Evolutionary conservation across 2,888 invertebrate genomes (phyloP), one percentile per base, ranked within the genome.

Genomic region (Notocelia uddmanniana): DNA sequence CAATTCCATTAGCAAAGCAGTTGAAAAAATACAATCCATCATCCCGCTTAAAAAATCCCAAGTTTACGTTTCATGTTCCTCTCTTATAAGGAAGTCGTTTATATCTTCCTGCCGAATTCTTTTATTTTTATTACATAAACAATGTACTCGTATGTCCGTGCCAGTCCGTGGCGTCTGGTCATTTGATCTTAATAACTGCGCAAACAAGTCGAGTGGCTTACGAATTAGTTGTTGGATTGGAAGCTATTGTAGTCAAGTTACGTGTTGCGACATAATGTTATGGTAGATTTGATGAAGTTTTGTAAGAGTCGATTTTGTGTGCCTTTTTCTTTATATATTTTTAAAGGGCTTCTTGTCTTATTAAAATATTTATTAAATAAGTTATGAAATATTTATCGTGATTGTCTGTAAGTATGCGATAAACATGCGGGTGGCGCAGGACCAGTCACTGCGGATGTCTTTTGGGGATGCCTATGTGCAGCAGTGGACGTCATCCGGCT

Each of bases 81-180:
- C 21, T 55, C 71, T 52, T 68, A 55, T 55, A 72, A 72, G 72
- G 72, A 72, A 72, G 72, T 68, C 62, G 58, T 89, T 89, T 85
- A 89, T 88, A 83, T 85, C 89, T 90, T 90, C 90, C 89, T 87
- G 87, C 77, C 76, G 77, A 76, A 80, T 82, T 80, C 78, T 83
- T 85, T 85, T 84, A 85, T 82, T 83, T 74, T 76, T 77, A 74
- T 73, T 84, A 84, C 77, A 81, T 89, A 88, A 89, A 90, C 86
- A 89, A 77, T 71, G 77, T 74, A 55, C 69, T 75, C 77, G 78
- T 79, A 78, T 81, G 79, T 78, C 84, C 77, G 75, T 73, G 41
- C 37, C n/a, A n/a, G n/a, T 74, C 71, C 60, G 72, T 74, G 76
- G 73, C 58, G 58, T 59, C 79, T 75, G 71, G 79, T 73, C 80